Conservation (phyloP, 1,140 invertebrate genomes). For the Cydia pomonella region DNA sequence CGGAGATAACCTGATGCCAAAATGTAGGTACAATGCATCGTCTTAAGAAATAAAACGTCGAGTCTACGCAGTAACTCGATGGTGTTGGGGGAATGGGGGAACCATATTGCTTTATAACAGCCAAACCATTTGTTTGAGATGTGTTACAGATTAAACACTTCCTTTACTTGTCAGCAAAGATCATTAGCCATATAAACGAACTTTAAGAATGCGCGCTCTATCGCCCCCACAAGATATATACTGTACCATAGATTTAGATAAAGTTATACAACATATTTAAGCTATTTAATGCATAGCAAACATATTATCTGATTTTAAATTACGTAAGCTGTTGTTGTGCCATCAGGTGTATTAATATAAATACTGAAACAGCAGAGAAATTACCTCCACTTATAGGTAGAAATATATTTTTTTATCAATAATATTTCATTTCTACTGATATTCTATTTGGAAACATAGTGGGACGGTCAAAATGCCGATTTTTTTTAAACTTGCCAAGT, state of each 20-base stretch:
- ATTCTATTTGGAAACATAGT: too few species aligned
- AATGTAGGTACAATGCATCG: too few species aligned
- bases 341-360: too few species aligned
- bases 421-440: too few species aligned
- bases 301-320: too few species aligned
- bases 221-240: background rate
- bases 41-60: background rate
- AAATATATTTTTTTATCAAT: too few species aligned
- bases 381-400: too few species aligned
- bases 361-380: too few species aligned
- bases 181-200: slow-evolving; percentile 12
- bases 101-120: background rate
- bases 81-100: background rate
- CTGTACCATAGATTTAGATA: background rate
- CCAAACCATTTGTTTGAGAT: background rate
- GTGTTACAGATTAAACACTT: slow-evolving; percentile 17
- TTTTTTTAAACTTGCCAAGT: background rate
- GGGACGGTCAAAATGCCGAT: too few species aligned
- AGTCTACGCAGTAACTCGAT: background rate
- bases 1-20: too few species aligned
- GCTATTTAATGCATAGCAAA: background rate
- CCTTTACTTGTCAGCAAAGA: slow-evolving; percentile 13
- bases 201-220: background rate
- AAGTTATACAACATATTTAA: background rate
- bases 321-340: too few species aligned